A percentile compares a stretch with the other conserved stretches of the same genome.
Evolutionary conservation across 2,888 invertebrate genomes (phyloP).

Genomic region (Lissonota sp.): DNA sequence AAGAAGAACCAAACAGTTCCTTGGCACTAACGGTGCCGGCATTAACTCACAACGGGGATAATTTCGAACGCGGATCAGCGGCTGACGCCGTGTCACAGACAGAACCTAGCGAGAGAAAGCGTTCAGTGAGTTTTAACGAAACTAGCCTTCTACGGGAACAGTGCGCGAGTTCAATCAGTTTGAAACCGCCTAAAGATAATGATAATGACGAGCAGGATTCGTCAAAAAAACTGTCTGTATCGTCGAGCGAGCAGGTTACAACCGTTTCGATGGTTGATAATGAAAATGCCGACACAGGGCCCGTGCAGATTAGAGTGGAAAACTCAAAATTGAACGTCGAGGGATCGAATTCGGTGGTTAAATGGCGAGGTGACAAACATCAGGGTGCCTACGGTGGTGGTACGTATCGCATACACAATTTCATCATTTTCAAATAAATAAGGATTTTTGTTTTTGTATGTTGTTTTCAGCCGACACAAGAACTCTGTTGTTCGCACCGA

Average conservation of each 20-base stretch:
- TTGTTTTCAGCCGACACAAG: constrained; percentile 85
- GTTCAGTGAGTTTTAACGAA: constrained; percentile 85
- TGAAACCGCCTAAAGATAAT: constrained; percentile 1
- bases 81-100: constrained; percentile 81
- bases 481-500: constrained; percentile 72
- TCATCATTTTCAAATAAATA: not conserved
- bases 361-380: constrained; percentile 88
- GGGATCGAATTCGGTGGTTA: constrained; percentile 86
- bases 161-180: constrained; percentile 59
- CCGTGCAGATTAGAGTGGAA: constrained; percentile 82
- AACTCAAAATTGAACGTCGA: constrained; percentile 80
- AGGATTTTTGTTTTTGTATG: not conserved
- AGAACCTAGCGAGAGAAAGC: constrained; percentile 79
- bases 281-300: constrained; percentile 66
- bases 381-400: constrained; percentile 89
- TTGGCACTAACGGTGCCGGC: constrained; percentile 78
- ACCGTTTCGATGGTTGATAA: constrained; percentile 85
- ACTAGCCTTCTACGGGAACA: constrained; percentile 69
- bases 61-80: constrained; percentile 73
- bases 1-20: constrained; percentile 69
- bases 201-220: constrained; percentile 83
- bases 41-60: constrained; percentile 85
- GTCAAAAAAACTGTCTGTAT: constrained; percentile 85
- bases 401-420: constrained; percentile 75
- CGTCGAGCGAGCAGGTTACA: constrained; percentile 84